These are phyloP conservation scores for Anticlea derivata DNA, from an alignment of 2,888 invertebrate species.

Conservation along the genomic window DNA sequence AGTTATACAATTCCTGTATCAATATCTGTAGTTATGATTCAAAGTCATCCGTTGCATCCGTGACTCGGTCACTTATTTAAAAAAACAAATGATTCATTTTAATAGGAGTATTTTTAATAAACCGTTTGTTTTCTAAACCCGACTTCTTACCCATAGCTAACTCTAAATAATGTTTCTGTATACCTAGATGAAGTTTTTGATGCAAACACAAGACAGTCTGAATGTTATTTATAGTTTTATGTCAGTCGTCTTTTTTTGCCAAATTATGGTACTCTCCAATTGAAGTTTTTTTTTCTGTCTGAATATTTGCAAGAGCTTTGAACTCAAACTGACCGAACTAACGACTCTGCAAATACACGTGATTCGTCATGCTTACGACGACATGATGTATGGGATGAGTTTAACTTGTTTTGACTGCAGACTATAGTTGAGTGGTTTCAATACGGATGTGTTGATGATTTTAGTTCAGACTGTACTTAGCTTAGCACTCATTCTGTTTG, in stretches of 20 bases:
- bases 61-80: too few species aligned
- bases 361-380: slow-evolving; percentile 32
- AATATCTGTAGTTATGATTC: too few species aligned
- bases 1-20: too few species aligned
- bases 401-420: slow-evolving; percentile 3
- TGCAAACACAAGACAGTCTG: too few species aligned
- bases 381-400: slow-evolving; percentile 23
- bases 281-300: slow-evolving; percentile 22
- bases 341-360: slow-evolving; percentile 25
- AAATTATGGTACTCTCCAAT: slow-evolving; percentile 10
- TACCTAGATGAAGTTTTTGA: too few species aligned
- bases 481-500: background rate
- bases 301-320: slow-evolving; percentile 21
- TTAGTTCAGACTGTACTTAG: background rate
- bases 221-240: too few species aligned
- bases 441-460: slow-evolving; percentile 14
- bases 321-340: slow-evolving; percentile 13
- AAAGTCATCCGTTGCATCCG: too few species aligned
- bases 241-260: background rate
- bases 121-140: too few species aligned
- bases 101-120: too few species aligned
- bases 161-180: too few species aligned
- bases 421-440: background rate
- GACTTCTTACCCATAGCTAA: too few species aligned
- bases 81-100: too few species aligned